phyloP scores from a whole-genome alignment of 2,113 vertebrate genomes.

The Narcine bancroftii region DNA sequence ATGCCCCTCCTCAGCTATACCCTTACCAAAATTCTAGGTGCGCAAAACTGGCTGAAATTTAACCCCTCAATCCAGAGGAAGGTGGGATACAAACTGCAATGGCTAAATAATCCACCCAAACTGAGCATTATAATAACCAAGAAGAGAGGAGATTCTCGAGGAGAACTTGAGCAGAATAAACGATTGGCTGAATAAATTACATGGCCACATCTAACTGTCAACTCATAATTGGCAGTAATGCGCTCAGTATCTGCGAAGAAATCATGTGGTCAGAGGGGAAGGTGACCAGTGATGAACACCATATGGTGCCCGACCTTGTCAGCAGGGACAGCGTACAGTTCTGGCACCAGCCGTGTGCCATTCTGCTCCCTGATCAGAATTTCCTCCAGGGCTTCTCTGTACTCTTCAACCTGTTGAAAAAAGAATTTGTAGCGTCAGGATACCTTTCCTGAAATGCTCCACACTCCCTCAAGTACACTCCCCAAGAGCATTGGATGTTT shows the following conservation, averaged over 20 bases:
- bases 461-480: not conserved
- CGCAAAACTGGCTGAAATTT: not conserved
- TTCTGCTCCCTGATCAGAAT: constrained; percentile 83
- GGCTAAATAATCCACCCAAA: not conserved
- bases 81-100: not conserved
- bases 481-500: too few relatives aligned
- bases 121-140: not conserved
- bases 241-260: not conserved
- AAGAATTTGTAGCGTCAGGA: not conserved
- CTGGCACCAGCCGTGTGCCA: constrained; percentile 83
- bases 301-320: constrained; percentile 64
- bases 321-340: constrained; percentile 79
- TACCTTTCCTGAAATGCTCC: not conserved
- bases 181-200: not conserved
- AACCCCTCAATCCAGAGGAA: not conserved
- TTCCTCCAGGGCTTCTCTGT: constrained; percentile 84
- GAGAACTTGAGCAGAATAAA: not conserved
- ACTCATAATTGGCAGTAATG: not conserved
- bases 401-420: constrained; percentile 76
- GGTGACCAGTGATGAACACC: not conserved
- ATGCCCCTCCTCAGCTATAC: not conserved
- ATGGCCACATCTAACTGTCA: not conserved
- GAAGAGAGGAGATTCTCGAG: not conserved
- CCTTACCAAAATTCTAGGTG: too few relatives aligned
- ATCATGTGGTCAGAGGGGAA: too few relatives aligned